These are phyloP conservation scores for Hemitrygon akajei DNA, from an alignment of 2,797 vertebrate genomes.

Conservation along the genomic window DNA sequence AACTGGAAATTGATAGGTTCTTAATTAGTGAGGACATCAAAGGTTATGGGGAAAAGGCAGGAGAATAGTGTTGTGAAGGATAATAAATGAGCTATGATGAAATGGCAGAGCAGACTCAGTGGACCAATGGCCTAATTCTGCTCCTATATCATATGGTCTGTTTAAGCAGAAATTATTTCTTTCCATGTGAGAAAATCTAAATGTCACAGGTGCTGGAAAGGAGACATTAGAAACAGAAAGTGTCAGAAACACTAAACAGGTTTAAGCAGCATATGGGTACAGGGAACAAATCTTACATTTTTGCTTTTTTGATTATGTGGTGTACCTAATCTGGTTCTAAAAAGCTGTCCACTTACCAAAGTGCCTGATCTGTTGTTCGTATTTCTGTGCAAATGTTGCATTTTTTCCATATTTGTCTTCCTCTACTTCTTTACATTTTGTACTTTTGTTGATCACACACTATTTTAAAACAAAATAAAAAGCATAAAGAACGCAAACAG, in stretches of 20 bases:
- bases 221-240: too few species aligned
- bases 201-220: neutral
- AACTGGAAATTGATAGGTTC: too few species aligned
- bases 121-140: too few species aligned
- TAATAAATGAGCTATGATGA: too few species aligned
- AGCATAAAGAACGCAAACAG: neutral
- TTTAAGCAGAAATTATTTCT: neutral
- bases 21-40: too few species aligned
- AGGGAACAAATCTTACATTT: neutral
- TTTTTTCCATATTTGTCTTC: conserved; percentile 69
- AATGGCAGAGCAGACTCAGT: too few species aligned
- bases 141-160: too few species aligned
- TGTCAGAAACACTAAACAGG: too few species aligned
- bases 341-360: conserved; percentile 72
- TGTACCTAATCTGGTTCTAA: neutral
- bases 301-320: too few species aligned
- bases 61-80: too few species aligned
- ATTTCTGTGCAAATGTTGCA: conserved; percentile 71
- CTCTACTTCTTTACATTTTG: conserved; percentile 54
- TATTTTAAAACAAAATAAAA: conserved; percentile 47
- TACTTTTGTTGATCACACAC: conserved; percentile 83
- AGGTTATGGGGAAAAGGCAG: too few species aligned
- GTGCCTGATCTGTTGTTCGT: conserved; percentile 83
- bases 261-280: neutral
- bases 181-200: neutral